Conservation (phyloP, 1,140 invertebrate genomes). For the Marisa cornuarietis region DNA sequence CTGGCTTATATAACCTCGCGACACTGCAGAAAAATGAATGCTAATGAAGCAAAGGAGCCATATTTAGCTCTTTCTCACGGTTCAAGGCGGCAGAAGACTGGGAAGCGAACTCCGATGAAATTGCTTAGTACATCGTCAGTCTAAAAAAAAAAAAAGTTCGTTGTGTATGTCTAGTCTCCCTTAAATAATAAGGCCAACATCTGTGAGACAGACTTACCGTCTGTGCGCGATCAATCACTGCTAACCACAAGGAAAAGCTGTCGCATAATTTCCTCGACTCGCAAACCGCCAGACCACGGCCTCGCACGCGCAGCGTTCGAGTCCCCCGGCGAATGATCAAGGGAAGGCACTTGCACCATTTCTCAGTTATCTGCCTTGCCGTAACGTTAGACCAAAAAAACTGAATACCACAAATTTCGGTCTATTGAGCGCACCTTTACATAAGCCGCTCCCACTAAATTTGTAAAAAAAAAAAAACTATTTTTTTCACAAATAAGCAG, state of each 20-base stretch:
- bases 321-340: constrained; percentile 15
- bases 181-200: not conserved
- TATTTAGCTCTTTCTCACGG: constrained; percentile 12
- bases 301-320: constrained; percentile 21
- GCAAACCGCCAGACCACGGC: constrained; percentile 12
- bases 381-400: no score
- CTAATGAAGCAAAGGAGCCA: constrained; percentile 2
- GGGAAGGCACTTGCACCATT: not conserved
- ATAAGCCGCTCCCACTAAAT: no score
- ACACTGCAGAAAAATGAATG: not conserved
- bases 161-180: not conserved
- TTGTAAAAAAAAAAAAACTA: no score
- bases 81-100: constrained; percentile 8
- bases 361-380: no score
- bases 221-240: not conserved
- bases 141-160: not conserved
- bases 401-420: no score
- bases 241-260: not conserved
- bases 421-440: no score
- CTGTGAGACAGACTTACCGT: not conserved
- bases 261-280: not conserved
- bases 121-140: not conserved
- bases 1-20: not conserved
- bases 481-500: no score
- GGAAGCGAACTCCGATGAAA: constrained; percentile 1